Percentiles rank a stretch among this genome's conserved stretches.
These are phyloP conservation scores for Ctenochaetus hawaiiensis DNA, from an alignment of 2,797 vertebrate genomes.

Conservation along the genomic window DNA sequence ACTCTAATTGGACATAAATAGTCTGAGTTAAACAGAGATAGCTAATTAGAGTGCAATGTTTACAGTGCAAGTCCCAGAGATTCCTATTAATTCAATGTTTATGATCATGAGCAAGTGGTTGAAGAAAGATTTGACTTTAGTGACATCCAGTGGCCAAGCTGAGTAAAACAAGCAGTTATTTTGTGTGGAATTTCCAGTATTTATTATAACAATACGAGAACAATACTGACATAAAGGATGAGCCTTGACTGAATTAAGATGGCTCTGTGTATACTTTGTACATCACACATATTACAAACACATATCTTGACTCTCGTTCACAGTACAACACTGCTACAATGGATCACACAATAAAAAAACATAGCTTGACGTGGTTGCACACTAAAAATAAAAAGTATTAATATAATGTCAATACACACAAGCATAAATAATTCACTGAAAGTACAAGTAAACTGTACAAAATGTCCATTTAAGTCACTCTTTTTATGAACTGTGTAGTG, in stretches of 20 bases:
- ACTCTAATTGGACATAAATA: constrained; percentile 20
- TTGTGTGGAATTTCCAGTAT: constrained; percentile 49
- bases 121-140: constrained; percentile 34
- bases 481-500: constrained; percentile 74
- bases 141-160: constrained; percentile 63
- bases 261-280: constrained; percentile 52
- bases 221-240: constrained; percentile 65
- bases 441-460: constrained; percentile 74
- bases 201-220: constrained; percentile 73
- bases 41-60: constrained; percentile 17
- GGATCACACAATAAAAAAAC: constrained; percentile 35
- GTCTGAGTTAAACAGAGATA: constrained; percentile 11
- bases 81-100: constrained; percentile 15
- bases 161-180: constrained; percentile 34
- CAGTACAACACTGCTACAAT: constrained; percentile 65
- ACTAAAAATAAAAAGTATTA: constrained; percentile 43
- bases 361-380: constrained; percentile 29
- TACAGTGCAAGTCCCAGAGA: neutral
- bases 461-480: constrained; percentile 45
- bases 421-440: constrained; percentile 70
- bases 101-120: constrained; percentile 8
- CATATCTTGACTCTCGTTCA: constrained; percentile 52
- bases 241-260: constrained; percentile 42
- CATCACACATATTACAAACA: constrained; percentile 56
- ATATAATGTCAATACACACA: constrained; percentile 53